Conservation (phyloP, 2,888 invertebrate genomes). For the Leptopterna dolabrata region DNA sequence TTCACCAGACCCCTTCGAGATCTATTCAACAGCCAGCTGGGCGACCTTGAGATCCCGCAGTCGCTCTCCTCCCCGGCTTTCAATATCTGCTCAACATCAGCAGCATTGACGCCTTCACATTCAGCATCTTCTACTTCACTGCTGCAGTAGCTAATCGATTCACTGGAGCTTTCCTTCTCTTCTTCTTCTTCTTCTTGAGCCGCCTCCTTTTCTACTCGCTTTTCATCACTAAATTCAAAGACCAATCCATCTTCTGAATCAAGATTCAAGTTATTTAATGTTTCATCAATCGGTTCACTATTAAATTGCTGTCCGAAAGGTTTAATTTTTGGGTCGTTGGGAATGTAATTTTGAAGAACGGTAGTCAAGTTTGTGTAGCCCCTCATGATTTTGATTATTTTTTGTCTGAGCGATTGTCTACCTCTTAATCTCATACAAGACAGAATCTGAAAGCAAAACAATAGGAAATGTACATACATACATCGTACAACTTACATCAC, state of each 20-base stretch:
- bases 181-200: too few relatives aligned
- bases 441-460: conserved; percentile 68
- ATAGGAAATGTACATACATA: too few relatives aligned
- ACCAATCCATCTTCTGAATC: conserved; percentile 58
- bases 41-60: conserved; percentile 65
- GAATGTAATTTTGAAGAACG: conserved; percentile 56
- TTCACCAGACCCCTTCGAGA: conserved; percentile 75
- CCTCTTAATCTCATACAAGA: conserved; percentile 72
- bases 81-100: conserved; percentile 57
- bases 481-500: too few relatives aligned
- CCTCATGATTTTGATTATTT: conserved; percentile 74
- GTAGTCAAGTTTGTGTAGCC: conserved; percentile 70
- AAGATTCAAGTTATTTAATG: conserved; percentile 21
- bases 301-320: neutral
- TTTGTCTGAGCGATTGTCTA: conserved; percentile 70
- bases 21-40: conserved; percentile 76
- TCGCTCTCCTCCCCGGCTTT: conserved; percentile 61
- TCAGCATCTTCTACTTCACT: conserved; percentile 47
- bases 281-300: conserved; percentile 25
- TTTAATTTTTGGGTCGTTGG: neutral
- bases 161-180: conserved; percentile 41
- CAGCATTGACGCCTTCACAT: conserved; percentile 10
- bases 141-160: conserved; percentile 34
- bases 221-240: conserved; percentile 54
- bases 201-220: neutral